A percentile compares a stretch with the other conserved stretches of the same genome.
Conservation (phyloP, 2,888 invertebrate species). For the Muschampia plurimacula region DNA sequence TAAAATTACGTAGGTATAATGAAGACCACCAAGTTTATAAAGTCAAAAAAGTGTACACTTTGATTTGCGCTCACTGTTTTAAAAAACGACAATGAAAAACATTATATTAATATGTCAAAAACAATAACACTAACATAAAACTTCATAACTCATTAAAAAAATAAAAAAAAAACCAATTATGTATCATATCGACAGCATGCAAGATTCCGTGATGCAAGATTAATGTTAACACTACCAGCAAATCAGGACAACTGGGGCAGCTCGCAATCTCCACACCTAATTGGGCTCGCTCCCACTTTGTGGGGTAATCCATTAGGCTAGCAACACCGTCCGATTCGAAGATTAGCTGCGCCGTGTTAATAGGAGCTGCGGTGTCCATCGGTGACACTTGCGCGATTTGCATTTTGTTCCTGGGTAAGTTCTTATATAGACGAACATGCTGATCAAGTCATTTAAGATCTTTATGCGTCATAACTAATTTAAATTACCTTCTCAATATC, state of each 20-base stretch:
- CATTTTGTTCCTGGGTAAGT: conserved; percentile 54
- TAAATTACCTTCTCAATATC: no score
- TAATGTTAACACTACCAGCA: conserved; percentile 25
- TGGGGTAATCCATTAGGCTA: conserved; percentile 65
- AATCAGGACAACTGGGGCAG: conserved; percentile 37
- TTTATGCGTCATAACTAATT: no score
- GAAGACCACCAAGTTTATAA: no score
- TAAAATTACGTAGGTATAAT: no score
- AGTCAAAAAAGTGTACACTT: no score
- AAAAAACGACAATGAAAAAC: no score
- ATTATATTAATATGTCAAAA: background rate
- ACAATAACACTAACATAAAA: background rate
- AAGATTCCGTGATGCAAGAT: conserved; percentile 26
- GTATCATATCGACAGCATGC: conserved; percentile 21
- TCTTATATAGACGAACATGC: background rate
- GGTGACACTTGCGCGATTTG: conserved; percentile 62
- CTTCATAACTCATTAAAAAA: background rate
- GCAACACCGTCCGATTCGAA: conserved; percentile 58
- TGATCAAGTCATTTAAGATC: background rate
- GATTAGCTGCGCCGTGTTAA: conserved; percentile 64
- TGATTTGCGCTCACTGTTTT: no score
- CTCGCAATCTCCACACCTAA: conserved; percentile 55
- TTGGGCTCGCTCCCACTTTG: conserved; percentile 65
- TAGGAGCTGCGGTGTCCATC: conserved; percentile 51
- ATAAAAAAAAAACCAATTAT: conserved; percentile 14